Evolutionary conservation across 2,888 invertebrate genomes (phyloP), one percentile per base, ranked within the genome.

Genomic region (Drosophila pseudotakahashii): DNA sequence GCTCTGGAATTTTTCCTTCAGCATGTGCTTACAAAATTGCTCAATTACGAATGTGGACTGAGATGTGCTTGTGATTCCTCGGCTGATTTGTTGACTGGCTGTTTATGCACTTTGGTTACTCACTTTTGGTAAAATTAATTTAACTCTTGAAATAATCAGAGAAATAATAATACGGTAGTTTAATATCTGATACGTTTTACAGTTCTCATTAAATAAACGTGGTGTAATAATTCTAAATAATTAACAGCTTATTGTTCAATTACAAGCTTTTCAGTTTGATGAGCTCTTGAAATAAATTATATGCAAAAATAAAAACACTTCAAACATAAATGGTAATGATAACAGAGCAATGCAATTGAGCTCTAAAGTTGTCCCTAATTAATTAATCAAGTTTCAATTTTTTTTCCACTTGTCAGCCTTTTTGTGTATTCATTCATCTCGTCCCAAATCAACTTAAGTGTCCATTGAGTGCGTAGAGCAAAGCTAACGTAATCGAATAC

Each of bases 1-100:
- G 69, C 58, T 48, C 13, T 26, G 26, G 23, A 41, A 36, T 41
- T 16, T 44, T 37, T 41, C 36, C 34, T 34, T 30, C n/a, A 19
- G 23, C 19, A 7, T 9, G 13, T 13, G 45, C 62, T 48, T 52
- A 61, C 41, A 54, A 77, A 78, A 69, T 80, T 71, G 78, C 70
- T 78, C 72, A 80, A 80, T 83, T 83, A 75, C 58, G 73, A 67
- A 69, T 54, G 37, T 41, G 32, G 23, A 32, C 9, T 57, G 42
- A 11, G 10, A 41, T 63, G 45, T 16, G 19, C 19, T 53, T 16
- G 37, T 34, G 23, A 30, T 41, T 48, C 19, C 4, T 16, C n/a
- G 13, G 26, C 45, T 48, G 32, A 34, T 48, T 48, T 48, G 16
- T 34, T 48, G 13, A 13, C 16, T 13, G 2, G 1, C 16, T 32